A percentile compares a stretch with the other conserved stretches of the same genome.
These are phyloP conservation scores for Thysanoteuthis rhombus DNA, from an alignment of 2,888 invertebrate genomes.

Conservation along the genomic window DNA sequence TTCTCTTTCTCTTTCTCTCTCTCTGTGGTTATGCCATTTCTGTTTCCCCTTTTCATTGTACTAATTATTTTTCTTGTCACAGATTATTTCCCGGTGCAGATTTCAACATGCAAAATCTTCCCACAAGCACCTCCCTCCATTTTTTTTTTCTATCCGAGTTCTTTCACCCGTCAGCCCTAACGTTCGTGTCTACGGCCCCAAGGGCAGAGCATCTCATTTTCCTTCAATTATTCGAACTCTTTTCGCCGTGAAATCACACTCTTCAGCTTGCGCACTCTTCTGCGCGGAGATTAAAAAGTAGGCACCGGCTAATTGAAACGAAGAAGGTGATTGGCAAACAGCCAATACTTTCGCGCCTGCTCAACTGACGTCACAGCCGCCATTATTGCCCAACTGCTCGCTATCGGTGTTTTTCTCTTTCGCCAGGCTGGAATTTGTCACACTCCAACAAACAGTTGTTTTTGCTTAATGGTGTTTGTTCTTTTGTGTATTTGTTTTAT, in stretches of 20 bases:
- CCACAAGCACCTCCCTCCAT: constrained; percentile 13
- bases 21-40: not conserved
- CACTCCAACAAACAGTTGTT: not conserved
- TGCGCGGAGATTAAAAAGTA: not conserved
- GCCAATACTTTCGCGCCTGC: not conserved
- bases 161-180: constrained; percentile 23
- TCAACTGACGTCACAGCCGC: not conserved
- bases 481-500: not conserved
- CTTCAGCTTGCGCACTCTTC: not conserved
- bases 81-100: constrained; percentile 25
- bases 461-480: not conserved
- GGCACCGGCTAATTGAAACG: constrained; percentile 12
- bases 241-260: not conserved
- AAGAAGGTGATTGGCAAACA: constrained; percentile 12
- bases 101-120: not conserved
- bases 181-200: constrained; percentile 1
- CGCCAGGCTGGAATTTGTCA: not conserved
- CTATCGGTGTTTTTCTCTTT: not conserved
- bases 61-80: constrained; percentile 27
- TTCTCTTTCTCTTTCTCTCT: not conserved
- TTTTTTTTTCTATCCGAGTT: not conserved
- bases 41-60: not conserved
- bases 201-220: constrained; percentile 20
- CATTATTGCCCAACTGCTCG: not conserved
- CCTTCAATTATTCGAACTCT: constrained; percentile 23